Conservation (phyloP, 2,888 invertebrate genomes). For the Tricholauxania praeusta region DNA sequence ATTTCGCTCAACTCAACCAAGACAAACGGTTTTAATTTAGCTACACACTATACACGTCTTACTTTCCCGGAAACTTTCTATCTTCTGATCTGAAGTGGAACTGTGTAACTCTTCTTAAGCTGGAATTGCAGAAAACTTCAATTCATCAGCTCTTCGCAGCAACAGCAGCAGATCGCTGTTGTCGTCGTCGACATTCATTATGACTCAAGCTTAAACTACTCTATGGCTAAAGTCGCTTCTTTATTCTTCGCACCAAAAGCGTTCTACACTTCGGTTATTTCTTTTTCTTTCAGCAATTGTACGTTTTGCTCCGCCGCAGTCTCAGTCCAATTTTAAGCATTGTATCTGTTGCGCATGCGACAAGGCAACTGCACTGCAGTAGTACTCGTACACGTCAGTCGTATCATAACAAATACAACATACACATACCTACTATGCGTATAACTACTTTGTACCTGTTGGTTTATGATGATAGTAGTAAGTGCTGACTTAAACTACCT, state of each 20-base stretch:
- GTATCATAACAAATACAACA: not conserved
- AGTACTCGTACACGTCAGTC: not conserved
- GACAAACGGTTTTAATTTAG: too few relatives aligned
- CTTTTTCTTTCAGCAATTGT: not conserved
- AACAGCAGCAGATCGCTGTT: not conserved
- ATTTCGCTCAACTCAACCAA: too few relatives aligned
- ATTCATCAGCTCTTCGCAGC: slow-evolving; percentile 31
- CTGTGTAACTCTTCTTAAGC: slow-evolving; percentile 65
- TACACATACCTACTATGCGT: not conserved
- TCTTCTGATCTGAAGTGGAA: slow-evolving; percentile 59
- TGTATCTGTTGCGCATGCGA: slow-evolving; percentile 34
- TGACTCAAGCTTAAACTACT: slow-evolving; percentile 5
- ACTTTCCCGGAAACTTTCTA: slow-evolving; percentile 65
- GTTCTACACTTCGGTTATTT: slow-evolving; percentile 17
- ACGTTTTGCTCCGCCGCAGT: not conserved
- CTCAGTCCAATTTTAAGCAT: not conserved
- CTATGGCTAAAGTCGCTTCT: not conserved
- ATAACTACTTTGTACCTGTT: not conserved
- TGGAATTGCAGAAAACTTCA: slow-evolving; percentile 30
- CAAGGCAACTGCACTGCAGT: not conserved
- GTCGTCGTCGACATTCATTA: not conserved
- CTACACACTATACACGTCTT: slow-evolving; percentile 53
- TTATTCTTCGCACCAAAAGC: not conserved
- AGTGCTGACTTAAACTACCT: slow-evolving; percentile 36
- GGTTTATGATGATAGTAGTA: not conserved